Evolutionary conservation across 2,888 invertebrate genomes (phyloP).

Genomic region (Gymnosoma rotundatum): DNA sequence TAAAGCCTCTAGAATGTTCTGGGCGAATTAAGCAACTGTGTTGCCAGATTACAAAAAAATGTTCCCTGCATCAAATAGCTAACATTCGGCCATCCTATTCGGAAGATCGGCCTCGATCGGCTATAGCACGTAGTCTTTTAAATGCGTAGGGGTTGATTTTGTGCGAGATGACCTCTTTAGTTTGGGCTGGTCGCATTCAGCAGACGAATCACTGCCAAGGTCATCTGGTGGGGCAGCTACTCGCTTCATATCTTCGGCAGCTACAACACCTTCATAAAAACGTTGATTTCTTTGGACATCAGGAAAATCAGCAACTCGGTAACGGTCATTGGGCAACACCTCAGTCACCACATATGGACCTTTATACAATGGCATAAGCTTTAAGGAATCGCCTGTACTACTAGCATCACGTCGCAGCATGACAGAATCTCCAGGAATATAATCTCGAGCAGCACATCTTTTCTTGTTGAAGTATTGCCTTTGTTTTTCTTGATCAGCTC

Average conservation of each 20-base stretch:
- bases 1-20: too few relatives aligned
- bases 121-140: background rate
- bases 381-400: background rate
- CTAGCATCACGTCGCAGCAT: background rate
- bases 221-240: background rate
- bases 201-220: background rate
- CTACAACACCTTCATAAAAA: conserved; percentile 25
- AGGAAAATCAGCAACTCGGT: conserved; percentile 10
- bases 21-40: too few relatives aligned
- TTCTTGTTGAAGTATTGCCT: background rate
- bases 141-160: background rate
- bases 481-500: too few relatives aligned
- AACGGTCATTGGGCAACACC: background rate
- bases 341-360: conserved; percentile 1
- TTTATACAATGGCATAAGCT: background rate
- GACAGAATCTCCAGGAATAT: background rate
- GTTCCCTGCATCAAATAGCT: background rate
- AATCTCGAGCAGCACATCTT: background rate
- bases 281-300: conserved; percentile 6
- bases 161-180: background rate
- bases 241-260: conserved; percentile 14
- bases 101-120: background rate
- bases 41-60: too few relatives aligned
- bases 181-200: background rate
- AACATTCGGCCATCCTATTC: background rate